A percentile compares a stretch with the other conserved stretches of the same genome.
These are phyloP conservation scores for Mormyrus proboscirostris DNA, from an alignment of 2,797 vertebrate genomes.

Conservation along the genomic window DNA sequence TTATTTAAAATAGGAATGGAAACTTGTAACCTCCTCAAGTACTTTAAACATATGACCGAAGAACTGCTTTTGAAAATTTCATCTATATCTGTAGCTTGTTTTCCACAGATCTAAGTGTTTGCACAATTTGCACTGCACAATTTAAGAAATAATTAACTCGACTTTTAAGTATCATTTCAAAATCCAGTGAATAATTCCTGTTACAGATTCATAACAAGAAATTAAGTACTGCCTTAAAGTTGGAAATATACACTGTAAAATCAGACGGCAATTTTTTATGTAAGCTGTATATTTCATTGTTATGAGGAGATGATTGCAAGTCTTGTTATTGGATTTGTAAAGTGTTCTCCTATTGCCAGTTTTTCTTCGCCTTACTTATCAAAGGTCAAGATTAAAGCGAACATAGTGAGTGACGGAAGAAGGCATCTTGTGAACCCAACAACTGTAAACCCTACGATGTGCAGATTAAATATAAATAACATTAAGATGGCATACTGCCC, in stretches of 20 bases:
- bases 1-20: not conserved
- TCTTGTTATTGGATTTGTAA: not conserved
- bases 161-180: not conserved
- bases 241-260: not conserved
- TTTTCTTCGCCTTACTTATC: not conserved
- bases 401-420: not conserved
- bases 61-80: not conserved
- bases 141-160: not conserved
- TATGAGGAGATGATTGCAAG: not conserved
- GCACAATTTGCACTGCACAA: not conserved
- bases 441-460: not conserved
- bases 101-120: not conserved
- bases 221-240: not conserved
- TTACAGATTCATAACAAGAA: not conserved
- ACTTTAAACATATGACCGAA: not conserved
- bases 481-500: not conserved
- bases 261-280: not conserved
- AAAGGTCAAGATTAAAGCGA: not conserved
- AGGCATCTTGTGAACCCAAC: not conserved
- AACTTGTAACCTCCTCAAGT: not conserved
- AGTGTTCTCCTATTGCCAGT: not conserved
- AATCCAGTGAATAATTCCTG: not conserved
- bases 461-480: not conserved
- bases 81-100: not conserved
- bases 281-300: not conserved